phyloP scores from a whole-genome alignment of 2,113 vertebrate genomes.

The Tonatia bakeri region DNA sequence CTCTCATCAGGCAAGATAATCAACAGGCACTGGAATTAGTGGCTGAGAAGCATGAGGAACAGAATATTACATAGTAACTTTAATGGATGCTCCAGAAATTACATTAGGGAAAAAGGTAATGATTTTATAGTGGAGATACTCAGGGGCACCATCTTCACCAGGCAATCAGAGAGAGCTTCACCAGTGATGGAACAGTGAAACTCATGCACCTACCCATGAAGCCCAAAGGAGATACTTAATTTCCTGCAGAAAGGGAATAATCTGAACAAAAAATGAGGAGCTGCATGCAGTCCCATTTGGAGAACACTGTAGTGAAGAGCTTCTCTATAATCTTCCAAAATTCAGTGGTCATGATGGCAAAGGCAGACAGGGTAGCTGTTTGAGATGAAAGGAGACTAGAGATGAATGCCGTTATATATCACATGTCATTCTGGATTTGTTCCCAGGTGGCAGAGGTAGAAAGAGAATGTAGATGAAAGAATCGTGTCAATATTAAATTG shows the following conservation, averaged over 20 bases:
- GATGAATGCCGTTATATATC: not conserved
- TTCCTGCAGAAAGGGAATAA: not conserved
- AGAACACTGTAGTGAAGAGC: no score
- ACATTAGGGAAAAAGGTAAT: not conserved
- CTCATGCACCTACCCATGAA: not conserved
- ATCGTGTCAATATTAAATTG: not conserved
- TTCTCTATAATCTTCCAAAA: no score
- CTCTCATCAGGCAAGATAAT: not conserved
- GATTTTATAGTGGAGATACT: not conserved
- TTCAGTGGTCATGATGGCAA: not conserved
- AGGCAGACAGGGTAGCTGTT: not conserved
- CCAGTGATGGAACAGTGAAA: not conserved
- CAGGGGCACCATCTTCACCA: not conserved
- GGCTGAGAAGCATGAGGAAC: not conserved
- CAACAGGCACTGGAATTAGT: not conserved
- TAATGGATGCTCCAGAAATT: not conserved
- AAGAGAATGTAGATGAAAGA: not conserved
- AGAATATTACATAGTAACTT: not conserved
- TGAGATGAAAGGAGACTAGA: not conserved
- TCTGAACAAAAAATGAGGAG: not conserved
- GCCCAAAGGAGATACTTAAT: not conserved
- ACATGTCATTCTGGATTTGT: not conserved
- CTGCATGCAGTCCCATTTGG: not conserved
- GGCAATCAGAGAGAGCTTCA: not conserved
- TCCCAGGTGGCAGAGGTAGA: rapidly evolving